phyloP scores from a whole-genome alignment of 1,140 invertebrate genomes.

The Atta colombica region DNA sequence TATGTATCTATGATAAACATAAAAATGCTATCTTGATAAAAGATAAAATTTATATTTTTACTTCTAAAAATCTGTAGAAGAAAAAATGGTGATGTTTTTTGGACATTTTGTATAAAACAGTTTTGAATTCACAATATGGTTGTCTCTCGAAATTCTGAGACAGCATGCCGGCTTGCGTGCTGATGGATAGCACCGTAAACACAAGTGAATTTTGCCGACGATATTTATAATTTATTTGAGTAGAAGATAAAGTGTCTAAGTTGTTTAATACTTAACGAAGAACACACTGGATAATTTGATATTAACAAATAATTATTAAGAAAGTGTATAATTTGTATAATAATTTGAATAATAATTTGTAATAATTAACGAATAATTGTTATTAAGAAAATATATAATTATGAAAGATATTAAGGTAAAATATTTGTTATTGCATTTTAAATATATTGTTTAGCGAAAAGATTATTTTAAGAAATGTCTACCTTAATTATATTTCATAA shows the following conservation, averaged over 20 bases:
- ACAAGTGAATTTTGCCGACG: constrained; percentile 41
- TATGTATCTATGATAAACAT: background rate
- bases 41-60: background rate
- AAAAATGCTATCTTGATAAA: background rate
- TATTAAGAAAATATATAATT: no score
- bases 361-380: constrained; percentile 31
- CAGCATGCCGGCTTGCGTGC: background rate
- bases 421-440: constrained; percentile 19
- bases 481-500: background rate
- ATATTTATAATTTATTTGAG: constrained; percentile 50
- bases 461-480: background rate
- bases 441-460: background rate
- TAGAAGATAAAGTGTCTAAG: constrained; percentile 9
- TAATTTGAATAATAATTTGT: constrained; percentile 22
- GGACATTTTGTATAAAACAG: constrained; percentile 2
- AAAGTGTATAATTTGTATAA: background rate
- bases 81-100: background rate
- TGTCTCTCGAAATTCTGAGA: constrained; percentile 14
- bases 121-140: constrained; percentile 14
- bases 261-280: constrained; percentile 6
- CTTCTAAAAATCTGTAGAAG: background rate
- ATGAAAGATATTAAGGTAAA: background rate
- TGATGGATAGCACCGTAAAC: constrained; percentile 36
- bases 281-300: constrained; percentile 27
- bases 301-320: constrained; percentile 28